Conservation (phyloP, 2,797 vertebrate species). For the Danio albolineatus region DNA sequence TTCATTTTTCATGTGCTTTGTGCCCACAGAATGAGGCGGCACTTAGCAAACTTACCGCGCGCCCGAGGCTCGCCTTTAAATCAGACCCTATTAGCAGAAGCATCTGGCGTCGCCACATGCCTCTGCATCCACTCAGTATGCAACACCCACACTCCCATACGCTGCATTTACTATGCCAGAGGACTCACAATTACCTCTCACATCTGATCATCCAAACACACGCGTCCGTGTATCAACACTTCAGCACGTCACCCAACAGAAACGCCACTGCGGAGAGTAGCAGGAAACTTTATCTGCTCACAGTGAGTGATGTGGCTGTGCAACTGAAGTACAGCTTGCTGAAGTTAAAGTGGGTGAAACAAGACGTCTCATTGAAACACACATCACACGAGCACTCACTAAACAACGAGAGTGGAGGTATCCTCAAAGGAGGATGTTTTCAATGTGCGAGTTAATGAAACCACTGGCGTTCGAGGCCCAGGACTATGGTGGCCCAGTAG, state of each 20-base stretch:
- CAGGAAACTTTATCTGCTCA: background rate
- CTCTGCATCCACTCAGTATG: conserved; percentile 51
- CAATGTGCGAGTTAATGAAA: conserved; percentile 20
- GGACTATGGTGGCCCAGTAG: too few relatives aligned
- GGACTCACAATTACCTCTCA: conserved; percentile 53
- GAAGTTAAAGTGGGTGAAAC: background rate
- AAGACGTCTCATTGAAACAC: background rate
- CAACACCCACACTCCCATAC: conserved; percentile 37
- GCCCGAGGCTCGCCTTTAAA: conserved; percentile 52
- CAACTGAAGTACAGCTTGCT: conserved; percentile 10
- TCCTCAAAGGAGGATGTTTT: background rate
- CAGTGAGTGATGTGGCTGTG: background rate
- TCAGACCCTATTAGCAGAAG: conserved; percentile 59
- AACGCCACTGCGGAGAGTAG: background rate
- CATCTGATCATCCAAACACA: conserved; percentile 46
- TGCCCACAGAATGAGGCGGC: conserved; percentile 17
- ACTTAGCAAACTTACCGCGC: conserved; percentile 29
- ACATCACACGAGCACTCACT: background rate
- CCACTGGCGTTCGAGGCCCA: background rate
- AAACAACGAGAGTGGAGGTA: conserved; percentile 7
- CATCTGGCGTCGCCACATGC: conserved; percentile 55
- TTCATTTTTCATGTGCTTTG: conserved; percentile 6
- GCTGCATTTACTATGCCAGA: conserved; percentile 51
- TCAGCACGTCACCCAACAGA: conserved; percentile 6
- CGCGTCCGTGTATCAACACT: conserved; percentile 32